Evolutionary conservation across 2,888 invertebrate species (phyloP), one percentile per base, ranked within the genome.

Genomic region (Chironomus riparius): DNA sequence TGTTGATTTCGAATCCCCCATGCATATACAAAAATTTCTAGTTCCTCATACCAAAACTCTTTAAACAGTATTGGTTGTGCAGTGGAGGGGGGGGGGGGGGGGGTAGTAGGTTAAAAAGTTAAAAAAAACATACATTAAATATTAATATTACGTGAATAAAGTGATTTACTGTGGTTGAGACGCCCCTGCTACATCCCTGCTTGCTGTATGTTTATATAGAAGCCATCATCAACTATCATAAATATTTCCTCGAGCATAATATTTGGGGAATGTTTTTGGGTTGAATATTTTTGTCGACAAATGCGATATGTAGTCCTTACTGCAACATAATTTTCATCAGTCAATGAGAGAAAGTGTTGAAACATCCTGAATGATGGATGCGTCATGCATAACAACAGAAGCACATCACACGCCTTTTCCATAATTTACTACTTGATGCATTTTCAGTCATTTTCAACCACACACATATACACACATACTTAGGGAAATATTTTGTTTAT

Each of bases 181-280:
- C n/a, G n/a, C n/a, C n/a, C n/a, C n/a, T n/a, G n/a, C n/a, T n/a
- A n/a, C n/a, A n/a, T n/a, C n/a, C n/a, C n/a, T n/a, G n/a, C n/a
- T 10, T 38, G 38, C 7, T 38, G 38, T 38, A 10, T 38, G 38
- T 38, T 56, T 18, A 56, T 56, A n/a, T 56, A 15, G 7, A 56
- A 56, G 56, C 56, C 47, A 73, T 74, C 68, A 68, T 38, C 38
- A 74, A 74, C 65, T 74, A 74, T 74, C 74, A 74, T 74, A 74
- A 74, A 74, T 74, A 74, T 68, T 74, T 74, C 74, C 74, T 74
- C 74, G 74, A 74, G 74, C 65, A 74, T 74, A 74, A 74, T 74
- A 68, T 74, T 62, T 72, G 72, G 62, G 56, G 56, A 56, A 56
- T 10, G 2, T 38, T 38, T 38, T 7, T 6, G 72, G 62, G 56